A percentile compares a stretch with the other conserved stretches of the same genome.
These are phyloP conservation scores for Gastrophysa polygoni DNA, from an alignment of 2,888 invertebrate genomes.

Conservation along the genomic window DNA sequence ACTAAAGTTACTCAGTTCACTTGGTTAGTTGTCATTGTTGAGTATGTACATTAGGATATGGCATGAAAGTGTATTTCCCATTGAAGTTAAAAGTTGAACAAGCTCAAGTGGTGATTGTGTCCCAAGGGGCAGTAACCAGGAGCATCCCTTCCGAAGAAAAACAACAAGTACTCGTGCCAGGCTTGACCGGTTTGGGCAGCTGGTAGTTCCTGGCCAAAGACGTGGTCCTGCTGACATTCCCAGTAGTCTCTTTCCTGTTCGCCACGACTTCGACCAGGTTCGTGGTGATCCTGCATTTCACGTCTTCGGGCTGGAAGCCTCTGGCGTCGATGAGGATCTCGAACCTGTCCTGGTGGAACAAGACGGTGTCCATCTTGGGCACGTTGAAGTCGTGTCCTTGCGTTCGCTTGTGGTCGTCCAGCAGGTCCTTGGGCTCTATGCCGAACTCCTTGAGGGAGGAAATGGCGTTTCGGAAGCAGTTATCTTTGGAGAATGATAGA, in stretches of 20 bases:
- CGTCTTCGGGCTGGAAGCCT: constrained; percentile 43
- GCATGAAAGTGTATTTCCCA: too few species aligned
- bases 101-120: too few species aligned
- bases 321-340: constrained; percentile 41
- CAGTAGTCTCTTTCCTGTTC: constrained; percentile 17
- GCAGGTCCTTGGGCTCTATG: constrained; percentile 19
- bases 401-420: background rate
- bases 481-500: constrained; percentile 26
- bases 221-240: constrained; percentile 22
- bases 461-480: constrained; percentile 20
- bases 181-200: constrained; percentile 39
- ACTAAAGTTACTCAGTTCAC: too few species aligned
- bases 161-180: constrained; percentile 42
- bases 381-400: background rate
- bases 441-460: constrained; percentile 24
- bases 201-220: constrained; percentile 41
- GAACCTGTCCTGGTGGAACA: constrained; percentile 33
- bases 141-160: constrained; percentile 43
- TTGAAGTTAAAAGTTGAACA: too few species aligned
- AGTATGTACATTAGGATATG: too few species aligned
- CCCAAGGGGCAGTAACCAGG: constrained; percentile 44
- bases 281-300: constrained; percentile 41
- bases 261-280: constrained; percentile 38
- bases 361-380: constrained; percentile 31
- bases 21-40: too few species aligned